Evolutionary conservation across 2,797 vertebrate species (phyloP), one percentile per base, ranked within the genome.

Genomic region (Scomberomorus guttatus): DNA sequence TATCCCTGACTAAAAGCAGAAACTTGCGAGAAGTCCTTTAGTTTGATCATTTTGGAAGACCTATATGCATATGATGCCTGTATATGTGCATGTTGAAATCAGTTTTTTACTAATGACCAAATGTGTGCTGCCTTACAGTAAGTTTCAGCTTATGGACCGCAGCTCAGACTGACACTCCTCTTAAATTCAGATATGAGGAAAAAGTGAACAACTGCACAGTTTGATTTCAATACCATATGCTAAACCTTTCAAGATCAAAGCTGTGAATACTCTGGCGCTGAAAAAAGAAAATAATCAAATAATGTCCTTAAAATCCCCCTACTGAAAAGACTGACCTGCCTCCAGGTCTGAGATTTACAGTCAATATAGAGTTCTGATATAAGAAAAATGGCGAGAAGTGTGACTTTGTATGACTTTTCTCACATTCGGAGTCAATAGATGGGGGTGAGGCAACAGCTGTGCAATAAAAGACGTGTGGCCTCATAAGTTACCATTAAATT

Each of bases 381-480:
- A 82, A 81, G 65, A 73, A 15, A 82, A 88, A 82, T 13, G 44
- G 60, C 69, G 83, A 84, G 80, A 83, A 85, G 68, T 71, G 79
- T 79, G 77, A 86, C 58, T 81, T 78, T 83, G 72, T 79, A 17
- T 8, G 24, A 83, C 83, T 90, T 91, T 91, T 90, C 91, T 93
- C 91, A 90, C 90, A 91, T 87, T 85, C 32, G n/a, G 72, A 88
- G 64, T 6, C 15, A 72, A 71, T 72, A 67, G 72, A 70, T 65
- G 76, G 69, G 64, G 82, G 81, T 59, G 88, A 90, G 84, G 85
- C 69, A 88, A 90, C 88, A 93, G 89, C 89, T 91, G 89, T 56
- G 87, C 88, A 89, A 91, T 93, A 93, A 93, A 93, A 92, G 67
- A 86, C 44, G 82, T 86, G 90, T 87, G 87, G 90, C 85, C 89